Percentiles rank a stretch among this genome's conserved stretches.
These are phyloP conservation scores for Cebus imitator DNA, from an alignment of 2,113 vertebrate species.

Conservation along the genomic window DNA sequence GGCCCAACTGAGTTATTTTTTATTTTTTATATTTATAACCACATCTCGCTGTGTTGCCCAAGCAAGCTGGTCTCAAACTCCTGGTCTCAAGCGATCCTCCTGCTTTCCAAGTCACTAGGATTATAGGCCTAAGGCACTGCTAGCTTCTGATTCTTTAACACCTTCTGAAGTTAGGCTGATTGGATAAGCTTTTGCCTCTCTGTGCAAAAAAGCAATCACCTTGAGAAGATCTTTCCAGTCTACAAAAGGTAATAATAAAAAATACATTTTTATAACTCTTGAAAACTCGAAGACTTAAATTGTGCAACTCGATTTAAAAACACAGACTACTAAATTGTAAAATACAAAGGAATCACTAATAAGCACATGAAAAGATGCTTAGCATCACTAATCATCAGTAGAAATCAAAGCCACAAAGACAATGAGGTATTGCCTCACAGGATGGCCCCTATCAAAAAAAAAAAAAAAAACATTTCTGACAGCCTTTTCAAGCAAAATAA, in stretches of 20 bases:
- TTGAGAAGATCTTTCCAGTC: background rate
- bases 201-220: background rate
- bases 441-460: background rate
- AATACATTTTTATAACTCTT: background rate
- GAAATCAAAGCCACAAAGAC: background rate
- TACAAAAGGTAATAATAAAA: background rate
- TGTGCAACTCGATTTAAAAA: background rate
- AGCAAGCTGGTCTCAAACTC: no score
- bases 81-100: no score
- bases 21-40: no score
- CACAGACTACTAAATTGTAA: background rate
- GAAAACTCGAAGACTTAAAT: background rate
- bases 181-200: background rate
- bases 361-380: background rate
- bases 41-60: no score
- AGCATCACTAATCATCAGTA: no score
- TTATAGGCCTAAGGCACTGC: no score
- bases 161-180: background rate
- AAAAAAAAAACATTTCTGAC: no score
- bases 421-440: background rate
- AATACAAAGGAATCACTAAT: background rate
- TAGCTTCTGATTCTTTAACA: background rate
- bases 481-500: no score
- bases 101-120: no score
- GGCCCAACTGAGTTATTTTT: no score